Evolutionary conservation across 2,113 vertebrate genomes (phyloP), one percentile per base, ranked within the genome.

Genomic region (Entelurus aequoreus): DNA sequence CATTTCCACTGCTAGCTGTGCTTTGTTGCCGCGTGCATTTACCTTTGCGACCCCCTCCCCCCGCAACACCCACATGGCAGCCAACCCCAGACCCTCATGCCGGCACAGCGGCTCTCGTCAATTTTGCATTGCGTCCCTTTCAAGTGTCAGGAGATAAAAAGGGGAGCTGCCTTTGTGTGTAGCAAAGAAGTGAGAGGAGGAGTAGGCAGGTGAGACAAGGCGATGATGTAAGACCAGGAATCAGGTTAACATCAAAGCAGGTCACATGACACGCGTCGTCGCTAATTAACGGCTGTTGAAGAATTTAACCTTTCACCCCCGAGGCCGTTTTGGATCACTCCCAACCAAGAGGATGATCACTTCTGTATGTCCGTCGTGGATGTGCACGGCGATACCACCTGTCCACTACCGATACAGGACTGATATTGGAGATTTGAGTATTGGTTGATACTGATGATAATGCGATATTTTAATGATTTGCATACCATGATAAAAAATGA

Each of bases 91-190:
- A 19, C 53, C 46, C 42, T 48, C 63, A 63, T 46, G 42, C 42
- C 11, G 40, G 55, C n/a, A 6, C 7, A 57, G 68, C 13, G 69
- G 75, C 60, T 62, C 16, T 54, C 62, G 66, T 80, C 47, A 79
- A 82, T 84, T 68, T 84, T 82, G 68, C 76, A 83, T 83, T 84
- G 60, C 66, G 82, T 81, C 70, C 54, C 80, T 87, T 88, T 87
- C 82, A 88, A 84, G 85, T 79, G 71, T 72, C 79, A 72, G 62
- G 55, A 75, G 81, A 87, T 84, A 69, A 85, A 84, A 84, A 66
- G 66, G 11, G 48, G 65, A 66, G 71, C 78, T 63, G 10, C 4
- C 3, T 38, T 13, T 60, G 75, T 60, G 49, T 50, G 49, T 42
- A 1, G 52, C 63, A 56, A 54, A 15, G 16, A 54, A 35, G 40